Evolutionary conservation across 2,888 invertebrate species (phyloP).

Genomic region (Drosophila cracens): DNA sequence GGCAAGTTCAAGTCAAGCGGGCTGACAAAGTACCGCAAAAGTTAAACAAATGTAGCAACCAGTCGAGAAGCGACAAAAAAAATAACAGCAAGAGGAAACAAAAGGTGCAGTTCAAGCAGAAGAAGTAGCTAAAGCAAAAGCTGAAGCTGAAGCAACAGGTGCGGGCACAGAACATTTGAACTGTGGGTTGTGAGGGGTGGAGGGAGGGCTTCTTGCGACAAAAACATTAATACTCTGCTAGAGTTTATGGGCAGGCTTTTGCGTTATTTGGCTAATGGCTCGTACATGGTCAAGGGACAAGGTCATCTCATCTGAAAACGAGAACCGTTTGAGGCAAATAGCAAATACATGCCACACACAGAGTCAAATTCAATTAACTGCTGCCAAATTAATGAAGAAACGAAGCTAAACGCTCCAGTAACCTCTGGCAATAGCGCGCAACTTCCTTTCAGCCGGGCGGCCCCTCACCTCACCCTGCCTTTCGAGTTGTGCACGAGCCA

Average conservation of each 20-base stretch:
- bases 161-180: conserved; percentile 65
- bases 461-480: neutral
- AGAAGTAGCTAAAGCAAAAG: conserved; percentile 6
- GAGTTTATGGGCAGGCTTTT: conserved; percentile 13
- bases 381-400: conserved; percentile 72
- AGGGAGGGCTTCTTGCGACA: neutral
- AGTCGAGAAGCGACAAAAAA: conserved; percentile 35
- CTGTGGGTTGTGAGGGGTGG: neutral
- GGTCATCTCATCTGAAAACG: conserved; percentile 38
- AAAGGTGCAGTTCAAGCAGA: conserved; percentile 34
- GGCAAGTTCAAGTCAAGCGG: conserved; percentile 78
- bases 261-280: conserved; percentile 27
- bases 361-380: conserved; percentile 67
- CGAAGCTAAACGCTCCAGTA: conserved; percentile 77
- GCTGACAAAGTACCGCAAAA: conserved; percentile 79
- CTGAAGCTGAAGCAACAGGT: conserved; percentile 15
- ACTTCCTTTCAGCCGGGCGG: conserved; percentile 63
- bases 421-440: conserved; percentile 66
- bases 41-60: conserved; percentile 76
- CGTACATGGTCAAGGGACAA: conserved; percentile 40
- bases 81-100: conserved; percentile 45
- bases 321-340: conserved; percentile 29
- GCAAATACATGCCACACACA: neutral
- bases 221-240: conserved; percentile 5
- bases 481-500: conserved; percentile 3